These are phyloP conservation scores for Leucosticte australis DNA, from an alignment of 2,113 vertebrate genomes.

Conservation along the genomic window DNA sequence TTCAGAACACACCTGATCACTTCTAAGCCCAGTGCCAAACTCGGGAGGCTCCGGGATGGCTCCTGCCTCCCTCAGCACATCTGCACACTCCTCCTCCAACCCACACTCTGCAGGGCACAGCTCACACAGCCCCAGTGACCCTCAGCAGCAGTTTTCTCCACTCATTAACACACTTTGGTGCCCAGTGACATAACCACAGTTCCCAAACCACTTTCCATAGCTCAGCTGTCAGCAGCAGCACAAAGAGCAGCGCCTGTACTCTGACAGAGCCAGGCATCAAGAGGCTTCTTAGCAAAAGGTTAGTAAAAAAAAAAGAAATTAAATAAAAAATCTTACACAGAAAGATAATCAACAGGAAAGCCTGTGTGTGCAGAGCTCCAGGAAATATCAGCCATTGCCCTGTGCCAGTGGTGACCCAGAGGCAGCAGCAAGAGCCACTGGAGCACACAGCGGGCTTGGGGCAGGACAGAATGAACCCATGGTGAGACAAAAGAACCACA, in stretches of 20 bases:
- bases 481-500: constrained; percentile 27
- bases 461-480: constrained; percentile 7
- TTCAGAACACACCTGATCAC: not conserved
- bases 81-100: not conserved
- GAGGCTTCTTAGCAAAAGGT: not conserved
- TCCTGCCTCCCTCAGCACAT: not conserved
- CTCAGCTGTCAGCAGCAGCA: not conserved
- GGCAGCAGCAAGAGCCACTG: not conserved
- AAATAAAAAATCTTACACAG: not conserved
- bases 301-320: not conserved
- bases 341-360: not conserved
- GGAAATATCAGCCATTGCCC: not conserved
- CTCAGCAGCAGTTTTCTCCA: not conserved
- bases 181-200: not conserved
- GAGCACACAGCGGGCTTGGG: not conserved
- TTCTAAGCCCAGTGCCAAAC: not conserved
- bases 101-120: not conserved
- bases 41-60: not conserved
- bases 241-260: not conserved
- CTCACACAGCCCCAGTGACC: not conserved
- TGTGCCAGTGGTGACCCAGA: not conserved
- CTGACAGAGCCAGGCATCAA: not conserved
- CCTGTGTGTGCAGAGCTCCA: not conserved
- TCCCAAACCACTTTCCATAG: not conserved
- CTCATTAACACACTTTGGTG: not conserved